Evolutionary conservation across 2,797 vertebrate species (phyloP).

Genomic region (Notolepis coatsorum): DNA sequence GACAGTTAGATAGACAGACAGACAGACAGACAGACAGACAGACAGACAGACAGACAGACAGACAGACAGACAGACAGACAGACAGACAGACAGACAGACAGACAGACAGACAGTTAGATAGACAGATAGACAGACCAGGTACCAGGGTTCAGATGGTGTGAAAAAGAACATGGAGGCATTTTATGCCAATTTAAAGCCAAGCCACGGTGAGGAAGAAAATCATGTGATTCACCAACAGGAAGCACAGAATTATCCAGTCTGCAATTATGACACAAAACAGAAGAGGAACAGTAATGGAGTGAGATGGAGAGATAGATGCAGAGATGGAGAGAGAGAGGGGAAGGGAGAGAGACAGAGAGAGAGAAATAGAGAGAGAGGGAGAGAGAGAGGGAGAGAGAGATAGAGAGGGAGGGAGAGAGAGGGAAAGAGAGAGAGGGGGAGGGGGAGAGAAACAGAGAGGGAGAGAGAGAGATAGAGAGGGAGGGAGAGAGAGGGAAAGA

Average conservation of each 20-base stretch:
- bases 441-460: background rate
- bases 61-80: background rate
- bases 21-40: background rate
- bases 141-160: too few species aligned
- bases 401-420: too few species aligned
- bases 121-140: background rate
- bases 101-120: too few species aligned
- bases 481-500: background rate
- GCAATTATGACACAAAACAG: constrained; percentile 1
- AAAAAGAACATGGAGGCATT: constrained; percentile 22
- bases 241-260: constrained; percentile 1
- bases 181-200: constrained; percentile 43
- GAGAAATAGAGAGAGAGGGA: background rate
- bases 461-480: background rate
- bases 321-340: too few species aligned
- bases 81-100: background rate
- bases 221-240: constrained; percentile 29
- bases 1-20: background rate
- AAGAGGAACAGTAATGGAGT: background rate
- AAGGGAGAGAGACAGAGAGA: background rate
- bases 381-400: too few species aligned
- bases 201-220: constrained; percentile 18
- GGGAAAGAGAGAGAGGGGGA: background rate
- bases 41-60: background rate
- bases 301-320: background rate